Base-by-base conservation (phyloP, 2,888 invertebrate genomes). In the Caenorhabditis sulstoni region DNA sequence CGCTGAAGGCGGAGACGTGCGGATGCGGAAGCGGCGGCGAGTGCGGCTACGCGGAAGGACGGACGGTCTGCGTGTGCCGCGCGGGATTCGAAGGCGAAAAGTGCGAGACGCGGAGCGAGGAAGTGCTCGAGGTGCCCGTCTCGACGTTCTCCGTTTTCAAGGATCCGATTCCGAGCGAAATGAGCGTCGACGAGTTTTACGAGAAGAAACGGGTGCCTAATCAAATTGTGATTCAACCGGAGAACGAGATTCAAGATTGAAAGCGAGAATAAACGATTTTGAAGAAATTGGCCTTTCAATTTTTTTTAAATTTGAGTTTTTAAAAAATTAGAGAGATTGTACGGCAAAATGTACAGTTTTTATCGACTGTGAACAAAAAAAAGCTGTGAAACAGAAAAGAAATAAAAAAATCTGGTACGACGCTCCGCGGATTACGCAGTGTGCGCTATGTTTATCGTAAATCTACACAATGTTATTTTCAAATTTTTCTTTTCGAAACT, bases 401-500 rank as follows among this genome's bases (percentile, higher is more conserved):
- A 5, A 14, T 49, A 20, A 49, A n/a, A n/a, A n/a, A n/a, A n/a
- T 29, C 20, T 41, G 18, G 45, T 49, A 73, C 73, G 62, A 73
- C 64, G 64, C 73, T 73, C 73, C 73, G 62, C 29, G 11, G 20
- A 39, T 62, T 18, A 29, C 66, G 53, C 41, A 5, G 29, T 29
- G 3, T 20, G 64, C 71, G 23, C 41, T 18, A 9, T 58, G 57
- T 73, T 73, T 73, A 73, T 50, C 50, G 20, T 29, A 29, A 29
- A 29, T 29, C 29, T 3, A 29, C 29, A 3, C 29, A 9, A 3
- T 2, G 12, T 1, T n/a, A 47, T 57, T 57, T 71, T 73, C 58
- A 47, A 73, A 73, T 64, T 55, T 39, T 61, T 18, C n/a, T 45
- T 75, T 75, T 67, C 55, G 53, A 70, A 68, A 68, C 8, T 12